A percentile compares a stretch with the other conserved stretches of the same genome.
phyloP scores from a whole-genome alignment of 1,140 invertebrate genomes.

The Bombus impatiens region DNA sequence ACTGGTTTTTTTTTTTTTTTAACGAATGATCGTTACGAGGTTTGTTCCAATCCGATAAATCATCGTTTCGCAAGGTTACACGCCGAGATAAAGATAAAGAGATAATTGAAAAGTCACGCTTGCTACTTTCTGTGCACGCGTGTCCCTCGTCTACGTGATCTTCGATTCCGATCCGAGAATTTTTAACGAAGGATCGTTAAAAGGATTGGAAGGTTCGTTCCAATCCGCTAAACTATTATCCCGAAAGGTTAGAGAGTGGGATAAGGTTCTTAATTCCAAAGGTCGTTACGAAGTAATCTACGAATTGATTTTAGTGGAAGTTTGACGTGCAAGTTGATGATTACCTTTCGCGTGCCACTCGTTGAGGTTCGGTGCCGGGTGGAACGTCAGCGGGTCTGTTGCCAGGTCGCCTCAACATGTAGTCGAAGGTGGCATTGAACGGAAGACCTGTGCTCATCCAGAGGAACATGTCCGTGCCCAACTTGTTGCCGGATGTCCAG shows the following conservation, averaged over 20 bases:
- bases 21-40: neutral
- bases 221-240: neutral
- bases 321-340: slow-evolving; percentile 18
- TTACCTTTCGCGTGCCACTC: slow-evolving; percentile 90
- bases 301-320: neutral
- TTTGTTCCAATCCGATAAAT: neutral
- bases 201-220: neutral
- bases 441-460: slow-evolving; percentile 95
- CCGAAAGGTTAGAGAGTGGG: neutral
- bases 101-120: neutral
- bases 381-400: slow-evolving; percentile 77
- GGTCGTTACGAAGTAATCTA: neutral
- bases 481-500: slow-evolving; percentile 94
- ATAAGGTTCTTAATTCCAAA: neutral
- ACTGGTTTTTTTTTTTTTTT: neutral
- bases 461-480: slow-evolving; percentile 92
- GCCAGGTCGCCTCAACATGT: slow-evolving; percentile 85
- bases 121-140: neutral
- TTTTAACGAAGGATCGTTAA: neutral
- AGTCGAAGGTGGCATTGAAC: slow-evolving; percentile 93
- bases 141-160: too few relatives aligned
- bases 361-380: slow-evolving; percentile 87
- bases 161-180: too few relatives aligned
- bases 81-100: neutral
- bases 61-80: neutral